A percentile compares a stretch with the other conserved stretches of the same genome.
Conservation (phyloP, 2,113 vertebrate species). For the Zonotrichia leucophrys region DNA sequence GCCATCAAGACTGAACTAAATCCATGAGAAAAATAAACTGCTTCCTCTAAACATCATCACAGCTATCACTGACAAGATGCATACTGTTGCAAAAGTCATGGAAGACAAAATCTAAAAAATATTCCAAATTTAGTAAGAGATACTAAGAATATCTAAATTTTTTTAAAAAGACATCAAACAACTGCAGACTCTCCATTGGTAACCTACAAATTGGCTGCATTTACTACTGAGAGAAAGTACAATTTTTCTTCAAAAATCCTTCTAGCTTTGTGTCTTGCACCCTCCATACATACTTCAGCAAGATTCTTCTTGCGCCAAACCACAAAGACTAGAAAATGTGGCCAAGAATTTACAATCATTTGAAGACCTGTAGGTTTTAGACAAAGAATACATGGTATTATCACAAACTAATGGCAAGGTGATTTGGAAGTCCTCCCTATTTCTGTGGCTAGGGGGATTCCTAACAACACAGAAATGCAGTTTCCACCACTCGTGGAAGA, state of each 20-base stretch:
- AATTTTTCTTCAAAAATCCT: background rate
- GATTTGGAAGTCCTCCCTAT: background rate
- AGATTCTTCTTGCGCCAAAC: background rate
- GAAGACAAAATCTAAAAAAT: background rate
- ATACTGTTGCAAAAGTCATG: background rate
- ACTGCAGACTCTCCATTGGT: background rate
- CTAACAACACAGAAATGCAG: background rate
- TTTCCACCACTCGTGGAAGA: background rate
- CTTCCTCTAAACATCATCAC: background rate
- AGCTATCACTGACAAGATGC: background rate
- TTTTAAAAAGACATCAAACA: background rate
- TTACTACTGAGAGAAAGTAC: background rate
- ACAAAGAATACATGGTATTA: background rate
- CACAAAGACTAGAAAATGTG: background rate
- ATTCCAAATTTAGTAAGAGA: background rate
- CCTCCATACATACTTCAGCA: background rate
- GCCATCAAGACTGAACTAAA: background rate
- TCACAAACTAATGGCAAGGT: background rate
- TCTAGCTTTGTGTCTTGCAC: background rate
- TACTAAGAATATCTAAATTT: background rate
- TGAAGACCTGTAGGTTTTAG: background rate
- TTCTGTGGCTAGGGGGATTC: background rate
- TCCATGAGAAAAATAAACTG: background rate
- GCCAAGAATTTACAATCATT: background rate
- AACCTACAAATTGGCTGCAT: background rate